These are phyloP conservation scores for Myiozetetes cayanensis DNA, from an alignment of 2,113 vertebrate species.

Conservation along the genomic window DNA sequence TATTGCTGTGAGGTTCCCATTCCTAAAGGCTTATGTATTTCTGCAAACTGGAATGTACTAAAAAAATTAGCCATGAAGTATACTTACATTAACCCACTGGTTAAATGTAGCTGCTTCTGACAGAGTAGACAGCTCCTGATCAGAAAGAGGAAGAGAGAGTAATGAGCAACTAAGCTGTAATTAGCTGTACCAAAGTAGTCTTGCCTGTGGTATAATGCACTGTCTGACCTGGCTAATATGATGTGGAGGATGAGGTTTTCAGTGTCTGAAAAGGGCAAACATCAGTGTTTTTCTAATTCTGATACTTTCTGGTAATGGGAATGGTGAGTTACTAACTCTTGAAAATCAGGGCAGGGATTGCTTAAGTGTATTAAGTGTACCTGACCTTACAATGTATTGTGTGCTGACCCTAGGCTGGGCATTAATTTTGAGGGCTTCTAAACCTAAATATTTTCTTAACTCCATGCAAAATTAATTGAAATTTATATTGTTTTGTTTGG, in stretches of 20 bases:
- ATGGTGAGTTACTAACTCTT: neutral
- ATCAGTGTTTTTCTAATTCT: neutral
- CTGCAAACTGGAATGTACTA: neutral
- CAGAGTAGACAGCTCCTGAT: conserved; percentile 83
- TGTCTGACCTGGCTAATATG: neutral
- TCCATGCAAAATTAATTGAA: neutral
- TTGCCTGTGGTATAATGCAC: neutral
- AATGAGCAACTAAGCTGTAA: neutral
- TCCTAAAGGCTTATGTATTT: neutral
- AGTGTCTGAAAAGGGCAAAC: neutral
- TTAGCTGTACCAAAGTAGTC: neutral
- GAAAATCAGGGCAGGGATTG: neutral
- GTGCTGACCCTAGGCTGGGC: neutral
- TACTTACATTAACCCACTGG: conserved; percentile 86
- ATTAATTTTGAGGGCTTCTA: neutral
- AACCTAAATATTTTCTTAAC: neutral
- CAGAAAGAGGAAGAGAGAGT: neutral
- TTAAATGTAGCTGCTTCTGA: conserved; percentile 79
- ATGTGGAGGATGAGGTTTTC: neutral
- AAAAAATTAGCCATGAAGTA: neutral
- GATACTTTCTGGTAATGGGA: neutral
- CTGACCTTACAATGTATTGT: accelerated
- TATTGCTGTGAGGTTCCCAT: neutral
- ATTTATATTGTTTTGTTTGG: neutral
- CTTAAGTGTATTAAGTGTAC: neutral